These are phyloP conservation scores for Thyatira batis DNA, from an alignment of 2,888 invertebrate species.

Conservation along the genomic window DNA sequence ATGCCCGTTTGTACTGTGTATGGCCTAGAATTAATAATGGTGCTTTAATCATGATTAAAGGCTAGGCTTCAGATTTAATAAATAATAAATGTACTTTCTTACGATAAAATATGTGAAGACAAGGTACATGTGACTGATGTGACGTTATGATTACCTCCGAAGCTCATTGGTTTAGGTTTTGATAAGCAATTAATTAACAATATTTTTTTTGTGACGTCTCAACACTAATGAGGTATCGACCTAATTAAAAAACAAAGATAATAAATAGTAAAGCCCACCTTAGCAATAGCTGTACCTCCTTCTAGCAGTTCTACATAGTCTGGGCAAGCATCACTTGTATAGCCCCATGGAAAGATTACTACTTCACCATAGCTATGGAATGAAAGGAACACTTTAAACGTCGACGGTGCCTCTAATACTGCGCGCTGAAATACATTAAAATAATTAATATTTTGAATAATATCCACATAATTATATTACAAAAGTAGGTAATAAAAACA, in stretches of 20 bases:
- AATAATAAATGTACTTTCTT: too few species aligned
- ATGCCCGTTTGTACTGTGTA: constrained; percentile 52
- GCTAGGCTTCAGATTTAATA: too few species aligned
- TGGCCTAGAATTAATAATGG: constrained; percentile 46
- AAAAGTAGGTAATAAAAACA: constrained; percentile 4
- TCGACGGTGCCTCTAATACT: constrained; percentile 38
- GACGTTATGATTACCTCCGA: too few species aligned
- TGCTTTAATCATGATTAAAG: too few species aligned
- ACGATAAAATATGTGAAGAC: too few species aligned
- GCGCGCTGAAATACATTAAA: constrained; percentile 41
- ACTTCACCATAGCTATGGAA: constrained; percentile 76
- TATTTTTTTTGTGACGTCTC: too few species aligned
- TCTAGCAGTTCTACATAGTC: constrained; percentile 69
- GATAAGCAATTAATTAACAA: too few species aligned
- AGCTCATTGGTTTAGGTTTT: too few species aligned
- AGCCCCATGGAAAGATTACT: constrained; percentile 76
- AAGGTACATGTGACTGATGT: too few species aligned
- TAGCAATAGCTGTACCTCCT: constrained; percentile 70
- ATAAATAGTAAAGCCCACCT: constrained; percentile 39
- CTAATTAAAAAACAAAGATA: neutral
- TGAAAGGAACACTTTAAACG: constrained; percentile 71
- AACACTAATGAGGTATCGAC: neutral
- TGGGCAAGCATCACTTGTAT: constrained; percentile 65
- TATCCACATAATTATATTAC: neutral
- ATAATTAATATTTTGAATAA: neutral